A percentile compares a stretch with the other conserved stretches of the same genome.
phyloP scores from a whole-genome alignment of 2,113 vertebrate species.

The Herpetotheres cachinnans region DNA sequence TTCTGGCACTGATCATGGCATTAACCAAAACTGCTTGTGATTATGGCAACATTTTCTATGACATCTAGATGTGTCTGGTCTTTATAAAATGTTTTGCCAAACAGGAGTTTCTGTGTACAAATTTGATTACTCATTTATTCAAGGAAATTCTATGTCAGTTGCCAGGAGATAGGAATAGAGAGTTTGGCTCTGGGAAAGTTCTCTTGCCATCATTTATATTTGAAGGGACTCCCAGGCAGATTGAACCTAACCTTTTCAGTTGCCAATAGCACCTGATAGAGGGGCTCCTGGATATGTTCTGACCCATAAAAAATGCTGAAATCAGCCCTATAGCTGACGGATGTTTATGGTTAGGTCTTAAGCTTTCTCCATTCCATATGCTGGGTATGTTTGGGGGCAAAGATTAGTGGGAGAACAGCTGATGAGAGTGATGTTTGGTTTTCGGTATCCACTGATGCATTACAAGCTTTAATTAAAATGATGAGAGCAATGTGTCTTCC shows the following conservation, averaged over 20 bases:
- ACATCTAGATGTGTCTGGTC: neutral
- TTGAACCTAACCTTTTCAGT: neutral
- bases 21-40: neutral
- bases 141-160: neutral
- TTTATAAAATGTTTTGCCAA: neutral
- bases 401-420: neutral
- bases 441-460: conserved; percentile 32
- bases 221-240: neutral
- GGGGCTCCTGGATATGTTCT: neutral
- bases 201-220: neutral
- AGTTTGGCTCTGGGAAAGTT: neutral
- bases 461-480: conserved; percentile 73
- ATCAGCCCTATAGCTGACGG: neutral
- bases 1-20: neutral
- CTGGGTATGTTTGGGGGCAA: neutral
- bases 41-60: neutral
- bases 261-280: neutral
- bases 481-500: conserved; percentile 35
- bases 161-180: neutral
- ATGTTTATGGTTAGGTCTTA: neutral
- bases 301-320: neutral
- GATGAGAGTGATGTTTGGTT: neutral
- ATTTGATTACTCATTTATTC: conserved; percentile 23
- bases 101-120: neutral
- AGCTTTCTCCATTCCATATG: neutral